These are phyloP conservation scores for Eilema griseolum DNA, from an alignment of 2,888 invertebrate genomes.

Conservation along the genomic window DNA sequence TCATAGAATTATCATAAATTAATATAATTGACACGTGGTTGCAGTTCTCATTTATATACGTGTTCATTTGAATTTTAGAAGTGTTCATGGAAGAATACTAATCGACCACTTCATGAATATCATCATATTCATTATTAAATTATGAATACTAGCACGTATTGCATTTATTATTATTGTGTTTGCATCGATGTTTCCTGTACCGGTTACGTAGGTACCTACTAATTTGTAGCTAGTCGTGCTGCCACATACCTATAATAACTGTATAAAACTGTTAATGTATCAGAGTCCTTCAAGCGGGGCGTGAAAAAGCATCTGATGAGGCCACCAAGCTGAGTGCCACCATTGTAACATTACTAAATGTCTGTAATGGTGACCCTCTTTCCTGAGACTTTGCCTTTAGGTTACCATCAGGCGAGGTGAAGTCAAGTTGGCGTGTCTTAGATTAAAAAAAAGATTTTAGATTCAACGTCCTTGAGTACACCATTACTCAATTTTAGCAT, in stretches of 20 bases:
- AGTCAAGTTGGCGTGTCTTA: too few species aligned
- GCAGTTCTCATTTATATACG: neutral
- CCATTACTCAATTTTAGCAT: too few species aligned
- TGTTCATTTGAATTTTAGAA: neutral
- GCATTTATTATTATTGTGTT: slow-evolving; percentile 22
- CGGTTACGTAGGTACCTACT: slow-evolving; percentile 6
- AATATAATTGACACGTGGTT: neutral
- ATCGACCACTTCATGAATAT: neutral
- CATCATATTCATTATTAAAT: slow-evolving; percentile 6
- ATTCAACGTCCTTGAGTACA: neutral
- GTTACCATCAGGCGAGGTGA: too few species aligned
- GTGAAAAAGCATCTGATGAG: too few species aligned
- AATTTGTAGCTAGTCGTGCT: neutral
- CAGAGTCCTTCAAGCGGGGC: too few species aligned
- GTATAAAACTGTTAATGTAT: neutral
- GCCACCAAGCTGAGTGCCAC: too few species aligned
- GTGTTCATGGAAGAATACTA: neutral
- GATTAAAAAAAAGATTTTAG: too few species aligned
- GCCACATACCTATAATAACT: neutral
- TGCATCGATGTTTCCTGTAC: slow-evolving; percentile 10
- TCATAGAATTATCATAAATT: neutral
- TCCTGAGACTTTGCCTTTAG: too few species aligned
- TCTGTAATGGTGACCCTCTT: too few species aligned
- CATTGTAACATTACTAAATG: too few species aligned
- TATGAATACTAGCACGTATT: slow-evolving; percentile 16